These are phyloP conservation scores for Pecten maximus DNA, from an alignment of 2,888 invertebrate species.

Conservation along the genomic window DNA sequence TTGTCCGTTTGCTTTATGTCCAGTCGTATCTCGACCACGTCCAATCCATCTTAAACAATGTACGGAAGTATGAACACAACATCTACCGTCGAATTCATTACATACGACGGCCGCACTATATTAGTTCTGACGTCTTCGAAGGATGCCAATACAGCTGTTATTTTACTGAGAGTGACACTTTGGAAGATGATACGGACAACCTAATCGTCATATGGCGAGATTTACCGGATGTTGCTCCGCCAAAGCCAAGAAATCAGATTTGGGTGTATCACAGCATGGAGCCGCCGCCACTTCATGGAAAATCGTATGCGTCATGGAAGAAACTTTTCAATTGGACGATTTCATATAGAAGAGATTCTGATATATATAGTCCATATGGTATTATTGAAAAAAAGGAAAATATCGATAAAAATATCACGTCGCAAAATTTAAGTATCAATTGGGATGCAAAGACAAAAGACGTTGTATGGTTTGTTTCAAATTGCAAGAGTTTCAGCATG, in stretches of 20 bases:
- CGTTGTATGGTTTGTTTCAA: neutral
- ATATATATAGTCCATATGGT: neutral
- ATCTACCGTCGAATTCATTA: neutral
- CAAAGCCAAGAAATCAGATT: neutral
- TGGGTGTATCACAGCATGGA: constrained; percentile 9
- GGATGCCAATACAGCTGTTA: neutral
- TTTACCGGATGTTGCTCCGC: neutral
- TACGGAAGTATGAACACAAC: too few relatives aligned
- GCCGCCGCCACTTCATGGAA: neutral
- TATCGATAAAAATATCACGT: neutral
- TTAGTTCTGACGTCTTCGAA: neutral
- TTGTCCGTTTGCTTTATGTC: neutral
- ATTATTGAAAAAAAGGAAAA: neutral
- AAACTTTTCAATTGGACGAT: neutral
- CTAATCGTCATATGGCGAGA: neutral
- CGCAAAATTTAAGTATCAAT: neutral
- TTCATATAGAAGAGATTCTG: neutral
- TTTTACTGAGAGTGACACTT: neutral
- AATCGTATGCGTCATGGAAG: neutral
- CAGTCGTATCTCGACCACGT: neutral
- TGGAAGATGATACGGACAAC: neutral
- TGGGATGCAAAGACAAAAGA: neutral
- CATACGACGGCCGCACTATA: neutral
- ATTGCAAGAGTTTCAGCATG: neutral
- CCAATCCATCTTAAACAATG: too few relatives aligned